phyloP scores from a whole-genome alignment of 1,140 invertebrate genomes.

The Macrobrachium nipponense region DNA sequence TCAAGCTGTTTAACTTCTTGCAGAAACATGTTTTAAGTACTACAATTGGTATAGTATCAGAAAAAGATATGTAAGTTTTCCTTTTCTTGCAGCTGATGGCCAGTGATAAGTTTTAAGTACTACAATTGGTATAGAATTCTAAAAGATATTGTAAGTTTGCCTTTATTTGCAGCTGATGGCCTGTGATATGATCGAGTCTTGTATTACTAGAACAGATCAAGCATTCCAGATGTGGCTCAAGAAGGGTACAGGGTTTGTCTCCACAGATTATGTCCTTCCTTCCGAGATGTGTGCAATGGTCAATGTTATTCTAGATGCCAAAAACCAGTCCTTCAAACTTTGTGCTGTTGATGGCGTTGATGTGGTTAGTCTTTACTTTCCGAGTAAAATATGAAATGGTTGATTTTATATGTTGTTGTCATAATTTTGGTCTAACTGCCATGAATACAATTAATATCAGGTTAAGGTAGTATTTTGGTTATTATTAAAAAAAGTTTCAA shows the following conservation, averaged over 20 bases:
- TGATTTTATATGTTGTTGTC: not conserved
- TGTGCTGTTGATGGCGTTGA: slow-evolving; percentile 96
- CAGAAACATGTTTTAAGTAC: not conserved
- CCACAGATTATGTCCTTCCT: slow-evolving; percentile 97
- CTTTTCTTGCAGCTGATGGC: slow-evolving; percentile 78
- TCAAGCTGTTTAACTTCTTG: not conserved
- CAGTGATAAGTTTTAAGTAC: too few relatives aligned
- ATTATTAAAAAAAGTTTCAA: too few relatives aligned
- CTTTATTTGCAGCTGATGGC: slow-evolving; percentile 78
- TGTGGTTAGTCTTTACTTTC: slow-evolving; percentile 79
- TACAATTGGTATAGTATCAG: too few relatives aligned
- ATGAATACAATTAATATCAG: too few relatives aligned
- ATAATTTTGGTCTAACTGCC: not conserved
- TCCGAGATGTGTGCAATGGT: slow-evolving; percentile 99
- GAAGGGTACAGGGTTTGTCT: slow-evolving; percentile 94
- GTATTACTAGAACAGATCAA: slow-evolving; percentile 75
- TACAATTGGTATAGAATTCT: too few relatives aligned
- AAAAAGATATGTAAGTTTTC: too few relatives aligned
- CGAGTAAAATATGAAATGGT: not conserved
- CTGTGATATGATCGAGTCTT: slow-evolving; percentile 99
- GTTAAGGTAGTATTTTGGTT: too few relatives aligned
- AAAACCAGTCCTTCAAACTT: slow-evolving; percentile 95
- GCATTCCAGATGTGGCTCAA: slow-evolving; percentile 91
- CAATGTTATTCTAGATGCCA: slow-evolving; percentile 95
- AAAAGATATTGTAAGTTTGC: too few relatives aligned